Conservation (phyloP, 2,888 invertebrate genomes). For the Agrochola lychnidis region DNA sequence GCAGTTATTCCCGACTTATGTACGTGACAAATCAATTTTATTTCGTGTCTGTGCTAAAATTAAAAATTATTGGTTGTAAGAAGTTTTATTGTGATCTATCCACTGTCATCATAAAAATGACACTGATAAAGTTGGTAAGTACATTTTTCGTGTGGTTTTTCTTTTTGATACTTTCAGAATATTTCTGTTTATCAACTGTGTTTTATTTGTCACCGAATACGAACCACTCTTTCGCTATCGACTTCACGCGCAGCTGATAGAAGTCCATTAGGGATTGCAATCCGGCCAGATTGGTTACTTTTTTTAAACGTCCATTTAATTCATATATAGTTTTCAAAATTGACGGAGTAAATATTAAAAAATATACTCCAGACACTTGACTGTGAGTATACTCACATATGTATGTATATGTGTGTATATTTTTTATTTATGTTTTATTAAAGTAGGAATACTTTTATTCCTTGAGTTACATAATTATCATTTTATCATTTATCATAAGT, state of each 20-base stretch:
- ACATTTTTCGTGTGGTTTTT: background rate
- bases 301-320: too few relatives aligned
- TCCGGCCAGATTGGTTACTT: too few relatives aligned
- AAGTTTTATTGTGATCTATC: slow-evolving; percentile 17
- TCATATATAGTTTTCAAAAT: too few relatives aligned
- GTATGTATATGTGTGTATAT: too few relatives aligned
- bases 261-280: background rate
- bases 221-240: background rate
- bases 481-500: too few relatives aligned
- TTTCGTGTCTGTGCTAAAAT: slow-evolving; percentile 7
- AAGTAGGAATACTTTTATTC: background rate
- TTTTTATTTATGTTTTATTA: background rate
- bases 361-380: too few relatives aligned
- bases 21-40: slow-evolving; percentile 53
- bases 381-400: too few relatives aligned
- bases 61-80: slow-evolving; percentile 6
- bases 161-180: background rate
- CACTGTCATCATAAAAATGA: slow-evolving; percentile 12
- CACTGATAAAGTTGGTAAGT: background rate
- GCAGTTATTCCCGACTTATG: slow-evolving; percentile 47
- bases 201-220: background rate
- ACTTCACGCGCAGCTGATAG: background rate
- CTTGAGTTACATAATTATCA: background rate
- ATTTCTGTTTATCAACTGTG: background rate
- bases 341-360: too few relatives aligned